Base-by-base conservation (phyloP, 2,888 invertebrate genomes). In the Salpingus planirostris region DNA sequence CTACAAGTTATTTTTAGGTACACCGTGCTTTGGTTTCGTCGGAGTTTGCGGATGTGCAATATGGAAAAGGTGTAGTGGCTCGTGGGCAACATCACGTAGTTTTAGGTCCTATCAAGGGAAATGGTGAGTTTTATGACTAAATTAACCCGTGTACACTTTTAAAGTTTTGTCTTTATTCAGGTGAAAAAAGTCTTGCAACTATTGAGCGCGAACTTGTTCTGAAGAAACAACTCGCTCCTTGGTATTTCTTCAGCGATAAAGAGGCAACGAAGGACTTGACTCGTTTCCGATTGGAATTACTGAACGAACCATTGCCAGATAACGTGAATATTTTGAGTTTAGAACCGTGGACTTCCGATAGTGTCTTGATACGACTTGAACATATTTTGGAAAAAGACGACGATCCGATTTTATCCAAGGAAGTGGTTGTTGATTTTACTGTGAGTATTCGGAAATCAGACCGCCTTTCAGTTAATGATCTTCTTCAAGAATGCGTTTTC, bases 41-140 rank as follows among this genome's bases (percentile, higher is more conserved):
- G 49, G 96, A 97, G 57, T 81, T 96, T 0, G 85, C 73, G 0
- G 93, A 97, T 63, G 78, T 90, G 0, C 78, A 73, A 0, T 76
- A 65, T 31, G 78, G 76, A 0, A 53, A 60, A 39, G 87, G 87
- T 0, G 50, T 87, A 1, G 73, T 82, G 1, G 80, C 74, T 0
- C 65, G 78, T 34, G 86, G 87, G 0, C 39, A 45, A 33, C 43
- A 42, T 13, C 44, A 37, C 23, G 22, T 47, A 2, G 31, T 42
- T 13, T 34, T 47, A 6, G 45, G 43, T 1, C 34, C 38, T 2
- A 38, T 33, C 3, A 7, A 27, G 7, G 29, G 38, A 29, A 15
- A 32, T 24, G 32, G 36, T 36, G 23, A 7, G n/a, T n/a, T n/a
- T n/a, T n/a, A n/a, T n/a, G n/a, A n/a, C n/a, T n/a, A n/a, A n/a